phyloP scores from a whole-genome alignment of 2,113 vertebrate species.

The Eupsittula cactorum region DNA sequence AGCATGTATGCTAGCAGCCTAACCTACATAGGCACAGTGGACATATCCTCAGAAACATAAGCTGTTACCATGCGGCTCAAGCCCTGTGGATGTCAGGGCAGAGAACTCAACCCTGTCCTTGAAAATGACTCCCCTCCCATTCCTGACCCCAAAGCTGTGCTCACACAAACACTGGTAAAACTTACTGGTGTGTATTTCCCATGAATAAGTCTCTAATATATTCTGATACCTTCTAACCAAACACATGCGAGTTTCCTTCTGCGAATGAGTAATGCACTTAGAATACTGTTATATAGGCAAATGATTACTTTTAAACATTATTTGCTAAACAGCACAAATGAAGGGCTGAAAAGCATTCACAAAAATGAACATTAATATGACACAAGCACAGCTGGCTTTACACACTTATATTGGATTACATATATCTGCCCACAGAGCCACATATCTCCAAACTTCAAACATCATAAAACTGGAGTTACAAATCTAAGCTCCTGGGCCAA shows the following conservation, averaged over 20 bases:
- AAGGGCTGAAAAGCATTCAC: not conserved
- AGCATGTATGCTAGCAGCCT: not conserved
- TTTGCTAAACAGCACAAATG: not conserved
- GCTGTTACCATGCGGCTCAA: fast-evolving
- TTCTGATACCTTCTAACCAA: not conserved
- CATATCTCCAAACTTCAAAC: not conserved
- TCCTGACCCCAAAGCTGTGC: not conserved
- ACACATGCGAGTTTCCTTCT: not conserved
- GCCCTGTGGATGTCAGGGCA: fast-evolving
- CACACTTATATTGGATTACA: not conserved
- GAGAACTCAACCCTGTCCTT: not conserved
- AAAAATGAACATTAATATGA: not conserved
- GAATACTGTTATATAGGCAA: not conserved
- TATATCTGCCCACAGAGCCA: not conserved
- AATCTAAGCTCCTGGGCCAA: not conserved
- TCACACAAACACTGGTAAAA: not conserved
- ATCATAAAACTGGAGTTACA: not conserved
- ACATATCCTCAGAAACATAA: not conserved
- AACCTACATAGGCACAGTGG: not conserved
- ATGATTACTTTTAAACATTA: not conserved
- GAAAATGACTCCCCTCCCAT: not conserved
- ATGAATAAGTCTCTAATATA: not conserved
- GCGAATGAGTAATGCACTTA: not conserved
- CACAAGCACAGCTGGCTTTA: not conserved
- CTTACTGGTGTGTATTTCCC: not conserved